Evolutionary conservation across 2,888 invertebrate genomes (phyloP), one percentile per base, ranked within the genome.

Genomic region (Syritta pipiens): DNA sequence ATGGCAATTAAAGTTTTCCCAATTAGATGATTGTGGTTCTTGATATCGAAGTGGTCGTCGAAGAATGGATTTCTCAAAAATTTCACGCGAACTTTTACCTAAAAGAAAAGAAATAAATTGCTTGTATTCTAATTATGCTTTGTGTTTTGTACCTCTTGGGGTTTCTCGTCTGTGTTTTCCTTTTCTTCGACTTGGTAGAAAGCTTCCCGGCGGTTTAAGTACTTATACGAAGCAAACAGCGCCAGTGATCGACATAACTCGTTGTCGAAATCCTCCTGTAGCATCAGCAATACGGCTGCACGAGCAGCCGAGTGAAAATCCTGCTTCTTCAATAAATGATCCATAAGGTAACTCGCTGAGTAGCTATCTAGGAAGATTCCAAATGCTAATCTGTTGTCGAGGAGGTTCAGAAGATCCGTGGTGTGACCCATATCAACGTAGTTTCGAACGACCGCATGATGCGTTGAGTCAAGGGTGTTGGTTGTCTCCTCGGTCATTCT

Each of bases 41-140:
- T 91, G 14, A 97, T 90, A 88, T 97, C 97, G 89, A 97, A 96
- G 88, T 98, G 97, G 85, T 96, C 94, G 89, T 98, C 97, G 89
- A 94, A 94, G 86, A 91, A 95, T 0, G 94, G 93, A 86, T 97
- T 96, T 84, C 94, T 91, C 32, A 99, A 85, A 86, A 91, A 97
- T 68, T 17, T 35, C 19, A 2, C 37, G 17, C 24, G 37, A 55
- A 17, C 37, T 57, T 5, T 26, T 42, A 42, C 57, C 42, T 57
- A 57, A 57, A 57, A 12, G 4, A 32, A 32, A 32, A 1, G 28
- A 20, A 55, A 17, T 17, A 44, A 44, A 7, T 28, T 48, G n/a
- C n/a, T n/a, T n/a, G n/a, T n/a, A n/a, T n/a, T n/a, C n/a, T n/a
- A n/a, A n/a, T n/a, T n/a, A n/a, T n/a, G n/a, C n/a, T n/a, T n/a